Evolutionary conservation across 2,113 vertebrate species (phyloP), one percentile per base, ranked within the genome.

Genomic region (Cheilinus undulatus): DNA sequence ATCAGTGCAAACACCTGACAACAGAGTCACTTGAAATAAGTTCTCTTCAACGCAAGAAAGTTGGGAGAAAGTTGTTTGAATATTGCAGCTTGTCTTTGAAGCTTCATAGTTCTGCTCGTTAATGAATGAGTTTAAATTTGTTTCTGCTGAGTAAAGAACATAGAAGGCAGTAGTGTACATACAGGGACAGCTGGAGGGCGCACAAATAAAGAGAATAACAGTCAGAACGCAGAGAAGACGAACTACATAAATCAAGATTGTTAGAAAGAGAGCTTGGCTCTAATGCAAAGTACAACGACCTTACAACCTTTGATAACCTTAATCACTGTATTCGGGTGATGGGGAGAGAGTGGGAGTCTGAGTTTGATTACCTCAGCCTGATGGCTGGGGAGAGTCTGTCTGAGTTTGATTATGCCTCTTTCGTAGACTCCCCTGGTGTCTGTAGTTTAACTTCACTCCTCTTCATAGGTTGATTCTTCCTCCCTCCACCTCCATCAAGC

Each of bases 401-500:
- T 86, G 76, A 65, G 63, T 71, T 71, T 86, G 84, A 88, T 88
- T 88, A 78, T 54, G 54, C 69, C 58, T 79, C 73, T 72, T 45
- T 26, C 4, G 42, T 40, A 69, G 49, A 27, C 82, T 72, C 50
- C 71, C 49, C 61, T 32, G 38, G 69, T 62, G 61, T 56, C 71
- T 56, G 68, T 63, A 34, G 7, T 58, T 76, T 65, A 28, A 42
- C 68, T 36, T 78, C 78, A 38, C 51, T 57, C 48, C 7, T 2
- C 77, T 73, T 69, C 20, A 61, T 40, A 14, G 14, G 27, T 69
- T 59, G 58, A 17, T 70, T 57, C 66, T 58, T n/a, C 4, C 22
- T 5, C 49, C 32, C 11, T 14, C 24, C 22, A 20, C 64, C 24
- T 68, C 36, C 22, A 23, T 73, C 57, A 46, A 43, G 42, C 40